These are phyloP conservation scores for Lutraria lutraria DNA, from an alignment of 2,888 invertebrate genomes.

Conservation along the genomic window DNA sequence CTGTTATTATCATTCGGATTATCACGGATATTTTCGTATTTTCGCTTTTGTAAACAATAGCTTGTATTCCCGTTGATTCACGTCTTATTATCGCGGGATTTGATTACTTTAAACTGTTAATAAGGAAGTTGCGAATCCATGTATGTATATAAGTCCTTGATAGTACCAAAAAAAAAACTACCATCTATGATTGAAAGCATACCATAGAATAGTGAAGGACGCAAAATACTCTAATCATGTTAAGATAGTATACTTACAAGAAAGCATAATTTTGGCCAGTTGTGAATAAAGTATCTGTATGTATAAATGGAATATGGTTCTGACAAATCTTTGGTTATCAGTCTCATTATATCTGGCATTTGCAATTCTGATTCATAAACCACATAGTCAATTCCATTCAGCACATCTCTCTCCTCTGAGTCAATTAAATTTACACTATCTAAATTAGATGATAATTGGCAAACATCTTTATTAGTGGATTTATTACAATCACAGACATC, in stretches of 20 bases:
- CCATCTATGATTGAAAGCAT: too few species aligned
- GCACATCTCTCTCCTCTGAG: constrained; percentile 59
- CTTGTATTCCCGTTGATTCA: too few species aligned
- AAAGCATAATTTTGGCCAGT: constrained; percentile 99
- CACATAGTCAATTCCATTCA: constrained; percentile 85
- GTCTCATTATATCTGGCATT: constrained; percentile 99
- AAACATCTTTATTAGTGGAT: constrained; percentile 46
- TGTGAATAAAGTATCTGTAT: constrained; percentile 99
- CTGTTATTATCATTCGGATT: too few species aligned
- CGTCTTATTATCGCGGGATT: too few species aligned
- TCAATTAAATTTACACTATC: constrained; percentile 27
- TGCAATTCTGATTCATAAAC: constrained; percentile 97
- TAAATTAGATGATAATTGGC: constrained; percentile 43
- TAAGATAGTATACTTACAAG: constrained; percentile 90
- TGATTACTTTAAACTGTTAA: too few species aligned
- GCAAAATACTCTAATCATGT: background rate
- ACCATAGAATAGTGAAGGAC: too few species aligned
- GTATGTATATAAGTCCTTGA: too few species aligned
- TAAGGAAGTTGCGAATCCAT: too few species aligned
- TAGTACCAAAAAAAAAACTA: too few species aligned
- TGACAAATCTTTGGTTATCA: constrained; percentile 99
- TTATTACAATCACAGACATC: constrained; percentile 32
- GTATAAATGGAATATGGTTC: constrained; percentile 99
- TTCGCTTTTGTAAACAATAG: too few species aligned
- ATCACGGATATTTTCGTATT: too few species aligned